Conservation (phyloP, 2,888 invertebrate genomes). For the Masnerella sp. region DNA sequence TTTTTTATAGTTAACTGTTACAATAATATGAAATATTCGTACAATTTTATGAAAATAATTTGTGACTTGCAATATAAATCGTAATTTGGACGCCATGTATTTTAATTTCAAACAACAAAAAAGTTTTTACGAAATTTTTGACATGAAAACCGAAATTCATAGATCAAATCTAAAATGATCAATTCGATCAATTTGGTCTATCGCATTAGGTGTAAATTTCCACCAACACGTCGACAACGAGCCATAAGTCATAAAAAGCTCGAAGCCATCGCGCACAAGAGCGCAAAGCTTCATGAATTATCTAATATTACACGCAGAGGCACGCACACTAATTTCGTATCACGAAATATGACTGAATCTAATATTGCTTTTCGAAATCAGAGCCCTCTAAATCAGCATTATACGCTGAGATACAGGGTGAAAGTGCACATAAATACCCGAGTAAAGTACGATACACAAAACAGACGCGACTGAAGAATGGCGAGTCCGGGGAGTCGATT, state of each 20-base stretch:
- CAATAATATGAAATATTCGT: too few species aligned
- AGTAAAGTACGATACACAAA: slow-evolving; percentile 50
- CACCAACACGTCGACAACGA: too few species aligned
- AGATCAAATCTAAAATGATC: too few species aligned
- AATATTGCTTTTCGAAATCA: slow-evolving; percentile 54
- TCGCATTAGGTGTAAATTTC: too few species aligned
- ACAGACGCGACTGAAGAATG: slow-evolving; percentile 48
- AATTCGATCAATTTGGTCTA: too few species aligned
- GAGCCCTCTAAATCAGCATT: slow-evolving; percentile 49
- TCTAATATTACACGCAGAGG: slow-evolving; percentile 26
- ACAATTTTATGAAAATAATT: too few species aligned
- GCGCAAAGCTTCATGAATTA: slow-evolving; percentile 43
- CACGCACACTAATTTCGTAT: slow-evolving; percentile 47
- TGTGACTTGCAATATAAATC: too few species aligned
- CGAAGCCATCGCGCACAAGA: not conserved
- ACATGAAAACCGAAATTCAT: too few species aligned
- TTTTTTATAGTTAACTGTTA: too few species aligned
- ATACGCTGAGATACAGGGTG: slow-evolving; percentile 35
- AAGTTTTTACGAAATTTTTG: too few species aligned
- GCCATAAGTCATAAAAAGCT: slow-evolving; percentile 23
- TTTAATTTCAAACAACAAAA: too few species aligned
- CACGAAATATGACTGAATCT: slow-evolving; percentile 50
- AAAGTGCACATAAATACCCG: slow-evolving; percentile 44
- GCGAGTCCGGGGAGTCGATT: slow-evolving; percentile 44
- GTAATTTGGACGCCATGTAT: too few species aligned